Evolutionary conservation across 1,140 invertebrate genomes (phyloP).

Genomic region (Pemphigus obesinymphae): DNA sequence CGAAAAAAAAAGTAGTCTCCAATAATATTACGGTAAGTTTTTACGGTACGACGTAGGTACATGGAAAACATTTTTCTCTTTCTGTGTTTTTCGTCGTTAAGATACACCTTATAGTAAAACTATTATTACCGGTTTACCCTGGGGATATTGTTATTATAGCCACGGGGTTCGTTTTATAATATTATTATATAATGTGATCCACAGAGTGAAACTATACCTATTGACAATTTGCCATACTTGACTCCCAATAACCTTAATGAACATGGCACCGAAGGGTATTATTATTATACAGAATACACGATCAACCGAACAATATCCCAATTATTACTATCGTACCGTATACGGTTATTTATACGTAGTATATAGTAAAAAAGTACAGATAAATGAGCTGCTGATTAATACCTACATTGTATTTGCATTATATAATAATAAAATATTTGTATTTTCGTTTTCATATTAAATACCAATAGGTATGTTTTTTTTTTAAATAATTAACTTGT

Average conservation of each 20-base stretch:
- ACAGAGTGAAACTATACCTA: not conserved
- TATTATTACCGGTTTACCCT: slow-evolving; percentile 8
- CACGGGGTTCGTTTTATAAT: not conserved
- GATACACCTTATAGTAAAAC: not conserved
- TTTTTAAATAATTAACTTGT: too few relatives aligned
- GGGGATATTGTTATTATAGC: not conserved
- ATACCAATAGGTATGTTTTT: too few relatives aligned
- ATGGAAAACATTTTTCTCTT: not conserved
- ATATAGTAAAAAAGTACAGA: too few relatives aligned
- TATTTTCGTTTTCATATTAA: too few relatives aligned
- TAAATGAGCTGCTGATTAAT: too few relatives aligned
- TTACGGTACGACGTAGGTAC: slow-evolving; percentile 12
- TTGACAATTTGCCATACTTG: not conserved
- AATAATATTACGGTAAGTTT: slow-evolving; percentile 15
- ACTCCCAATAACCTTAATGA: not conserved
- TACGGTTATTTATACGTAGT: too few relatives aligned
- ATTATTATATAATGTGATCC: not conserved
- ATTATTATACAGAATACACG: not conserved
- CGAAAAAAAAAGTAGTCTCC: not conserved
- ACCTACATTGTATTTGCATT: too few relatives aligned
- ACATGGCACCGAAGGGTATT: not conserved
- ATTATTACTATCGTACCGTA: too few relatives aligned
- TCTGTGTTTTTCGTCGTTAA: not conserved
- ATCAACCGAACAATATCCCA: too few relatives aligned
- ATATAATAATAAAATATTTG: too few relatives aligned